Conservation (phyloP, 2,888 invertebrate species). For the Glyphotaelius pellucidus region DNA sequence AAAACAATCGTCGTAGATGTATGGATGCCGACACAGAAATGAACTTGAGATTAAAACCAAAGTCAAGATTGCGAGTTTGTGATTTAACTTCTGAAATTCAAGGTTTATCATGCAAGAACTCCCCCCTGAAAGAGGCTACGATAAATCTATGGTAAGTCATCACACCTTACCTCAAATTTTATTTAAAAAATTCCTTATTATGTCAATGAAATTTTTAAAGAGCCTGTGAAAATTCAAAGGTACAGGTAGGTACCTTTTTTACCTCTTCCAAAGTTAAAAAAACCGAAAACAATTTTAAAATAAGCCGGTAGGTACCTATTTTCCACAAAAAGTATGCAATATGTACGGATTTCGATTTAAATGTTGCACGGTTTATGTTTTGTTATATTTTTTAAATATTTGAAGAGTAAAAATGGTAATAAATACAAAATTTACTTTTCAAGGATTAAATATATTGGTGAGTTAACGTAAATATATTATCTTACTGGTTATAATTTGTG, state of each 20-base stretch:
- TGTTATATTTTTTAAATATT: background rate
- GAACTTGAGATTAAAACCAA: conserved; percentile 24
- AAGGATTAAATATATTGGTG: background rate
- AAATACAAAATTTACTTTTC: background rate
- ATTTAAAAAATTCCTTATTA: background rate
- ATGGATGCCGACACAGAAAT: conserved; percentile 10
- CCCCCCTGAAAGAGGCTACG: background rate
- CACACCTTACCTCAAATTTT: background rate
- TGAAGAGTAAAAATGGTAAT: background rate
- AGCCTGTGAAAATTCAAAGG: background rate
- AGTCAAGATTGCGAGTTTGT: conserved; percentile 32
- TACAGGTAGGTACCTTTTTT: background rate
- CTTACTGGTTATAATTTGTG: background rate
- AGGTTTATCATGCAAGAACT: conserved; percentile 43
- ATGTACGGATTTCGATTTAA: background rate
- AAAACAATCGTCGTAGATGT: background rate
- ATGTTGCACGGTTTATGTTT: background rate
- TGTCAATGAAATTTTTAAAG: background rate
- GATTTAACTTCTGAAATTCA: conserved; percentile 3
- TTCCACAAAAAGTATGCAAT: background rate
- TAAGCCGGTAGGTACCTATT: no score
- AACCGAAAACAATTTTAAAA: background rate
- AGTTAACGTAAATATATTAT: background rate
- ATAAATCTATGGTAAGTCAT: conserved; percentile 42
- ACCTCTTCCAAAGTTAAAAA: background rate